phyloP scores from a whole-genome alignment of 2,797 vertebrate species.

The Heteromormyrus szaboi region DNA sequence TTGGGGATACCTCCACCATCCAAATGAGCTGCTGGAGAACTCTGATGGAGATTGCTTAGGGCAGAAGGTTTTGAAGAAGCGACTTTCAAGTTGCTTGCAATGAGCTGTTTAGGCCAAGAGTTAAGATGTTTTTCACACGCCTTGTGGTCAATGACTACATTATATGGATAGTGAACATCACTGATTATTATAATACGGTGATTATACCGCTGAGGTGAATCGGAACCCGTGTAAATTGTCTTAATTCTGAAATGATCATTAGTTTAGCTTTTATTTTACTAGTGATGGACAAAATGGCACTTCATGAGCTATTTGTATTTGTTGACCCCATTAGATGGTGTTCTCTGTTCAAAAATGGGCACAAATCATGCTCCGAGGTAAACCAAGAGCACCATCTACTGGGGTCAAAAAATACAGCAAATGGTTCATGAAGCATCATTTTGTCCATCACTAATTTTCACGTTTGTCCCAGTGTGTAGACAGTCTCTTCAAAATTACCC shows the following conservation, averaged over 20 bases:
- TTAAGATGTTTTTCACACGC: not conserved
- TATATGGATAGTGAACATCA: not conserved
- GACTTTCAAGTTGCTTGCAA: not conserved
- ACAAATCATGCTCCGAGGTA: not conserved
- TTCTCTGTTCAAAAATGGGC: not conserved
- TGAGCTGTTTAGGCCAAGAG: not conserved
- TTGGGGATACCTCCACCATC: not conserved
- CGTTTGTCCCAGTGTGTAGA: not conserved
- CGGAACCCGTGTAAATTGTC: not conserved
- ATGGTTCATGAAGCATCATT: not conserved
- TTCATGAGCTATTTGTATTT: not conserved
- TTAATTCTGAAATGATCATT: not conserved
- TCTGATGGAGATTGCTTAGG: not conserved
- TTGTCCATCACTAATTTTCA: not conserved
- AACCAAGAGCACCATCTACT: not conserved
- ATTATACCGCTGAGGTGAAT: not conserved
- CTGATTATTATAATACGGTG: not conserved
- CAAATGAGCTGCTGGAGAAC: not conserved
- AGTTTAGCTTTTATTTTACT: not conserved
- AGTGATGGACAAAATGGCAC: not conserved
- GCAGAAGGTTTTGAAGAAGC: not conserved
- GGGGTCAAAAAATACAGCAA: not conserved
- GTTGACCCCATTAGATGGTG: not conserved
- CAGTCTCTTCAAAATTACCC: not conserved
- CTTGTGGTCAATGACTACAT: not conserved